Evolutionary conservation across 2,113 vertebrate species (phyloP), one percentile per base, ranked within the genome.

Genomic region (Spea multiplicata): DNA sequence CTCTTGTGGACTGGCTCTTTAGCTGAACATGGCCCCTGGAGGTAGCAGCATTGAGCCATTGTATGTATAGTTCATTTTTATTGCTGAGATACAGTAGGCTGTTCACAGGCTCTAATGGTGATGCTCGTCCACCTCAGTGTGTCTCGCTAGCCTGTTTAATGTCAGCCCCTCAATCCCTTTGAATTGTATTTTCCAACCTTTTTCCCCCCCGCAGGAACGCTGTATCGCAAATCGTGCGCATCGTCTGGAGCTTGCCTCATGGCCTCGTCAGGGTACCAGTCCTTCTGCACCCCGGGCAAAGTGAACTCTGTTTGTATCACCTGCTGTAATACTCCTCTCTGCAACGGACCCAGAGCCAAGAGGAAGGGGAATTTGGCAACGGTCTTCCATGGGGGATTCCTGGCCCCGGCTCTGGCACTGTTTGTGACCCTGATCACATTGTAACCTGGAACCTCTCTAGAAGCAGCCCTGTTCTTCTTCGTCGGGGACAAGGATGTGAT

Each of bases 281-380:
- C 96, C 90, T 99, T 99, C 86, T 99, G 97, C 82, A 96, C 96
- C 1, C 93, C 93, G 0, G 97, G 97, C 81, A 93, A 93, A 87
- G 88, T 99, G 82, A 96, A 98, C 93, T 99, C 97, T 0, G 97
- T 99, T 44, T 99, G 97, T 82, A 98, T 99, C 91, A 95, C 94
- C 88, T 99, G 97, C 93, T 99, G 97, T 86, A 98, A 95, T 91
- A 98, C 95, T 0, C 94, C 96, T 0, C 96, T 99, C 81, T 99
- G 97, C 91, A 99, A 99, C 0, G 97, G 97, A 64, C 95, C 96
- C 7, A 89, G 94, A 55, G 93, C 92, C 44, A 95, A 90, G 90
- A 96, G 91, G 87, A 89, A 94, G 0, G 92, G 94, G 2, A 85
- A 81, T 30, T 84, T 87, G 0, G 91, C 91, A 0, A 83, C 75